These are phyloP conservation scores for Syngnathus rostellatus DNA, from an alignment of 2,797 vertebrate species.

Conservation along the genomic window DNA sequence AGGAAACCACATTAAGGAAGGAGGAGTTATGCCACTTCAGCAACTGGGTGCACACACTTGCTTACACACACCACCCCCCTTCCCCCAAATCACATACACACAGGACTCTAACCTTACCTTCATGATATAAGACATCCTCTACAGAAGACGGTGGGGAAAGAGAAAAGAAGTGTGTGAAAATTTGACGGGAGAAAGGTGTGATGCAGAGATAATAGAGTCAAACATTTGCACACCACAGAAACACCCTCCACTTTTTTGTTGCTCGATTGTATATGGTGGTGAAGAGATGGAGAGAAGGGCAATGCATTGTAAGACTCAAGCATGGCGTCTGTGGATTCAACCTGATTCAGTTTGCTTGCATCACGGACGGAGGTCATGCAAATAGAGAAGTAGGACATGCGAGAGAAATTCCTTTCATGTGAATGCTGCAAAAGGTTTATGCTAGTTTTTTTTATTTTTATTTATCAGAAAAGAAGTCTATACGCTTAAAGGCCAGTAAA, in stretches of 20 bases:
- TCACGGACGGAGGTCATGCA: neutral
- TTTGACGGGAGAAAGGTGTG: slow-evolving; percentile 48
- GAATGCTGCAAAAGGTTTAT: neutral
- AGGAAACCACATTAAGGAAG: slow-evolving; percentile 2
- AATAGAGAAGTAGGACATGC: neutral
- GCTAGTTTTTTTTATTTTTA: neutral
- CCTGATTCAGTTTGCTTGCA: neutral
- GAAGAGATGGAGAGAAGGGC: neutral
- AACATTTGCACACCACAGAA: slow-evolving; percentile 32
- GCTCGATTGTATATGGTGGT: neutral
- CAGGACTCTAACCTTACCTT: slow-evolving; percentile 92
- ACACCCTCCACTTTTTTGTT: slow-evolving; percentile 7
- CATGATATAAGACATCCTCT: slow-evolving; percentile 99
- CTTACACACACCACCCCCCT: slow-evolving; percentile 11
- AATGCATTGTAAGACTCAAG: neutral
- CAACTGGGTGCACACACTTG: slow-evolving; percentile 23
- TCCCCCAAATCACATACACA: slow-evolving; percentile 24
- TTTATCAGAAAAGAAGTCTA: no score
- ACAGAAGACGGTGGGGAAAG: slow-evolving; percentile 84
- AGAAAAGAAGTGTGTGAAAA: slow-evolving; percentile 75
- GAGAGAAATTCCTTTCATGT: neutral
- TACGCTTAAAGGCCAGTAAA: neutral
- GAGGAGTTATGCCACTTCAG: slow-evolving; percentile 24
- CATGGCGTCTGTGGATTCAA: neutral
- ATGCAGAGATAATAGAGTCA: slow-evolving; percentile 49